Evolutionary conservation across 2,113 vertebrate species (phyloP), one percentile per base, ranked within the genome.

Genomic region (Equus quagga): DNA sequence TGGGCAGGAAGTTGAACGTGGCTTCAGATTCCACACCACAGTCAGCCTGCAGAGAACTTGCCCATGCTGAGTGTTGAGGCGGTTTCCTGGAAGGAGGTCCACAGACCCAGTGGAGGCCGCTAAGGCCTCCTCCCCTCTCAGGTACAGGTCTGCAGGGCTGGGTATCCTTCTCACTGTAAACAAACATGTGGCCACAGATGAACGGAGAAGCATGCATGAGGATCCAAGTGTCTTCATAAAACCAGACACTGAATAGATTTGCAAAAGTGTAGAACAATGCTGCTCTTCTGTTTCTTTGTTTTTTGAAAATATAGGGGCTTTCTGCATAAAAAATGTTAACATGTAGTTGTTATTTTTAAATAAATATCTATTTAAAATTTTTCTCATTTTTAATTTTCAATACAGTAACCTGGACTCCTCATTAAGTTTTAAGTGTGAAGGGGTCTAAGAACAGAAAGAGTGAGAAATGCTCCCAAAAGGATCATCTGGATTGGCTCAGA

Each of bases 151-250:
- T 46, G 54, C 8, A 17, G 18, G 28, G 56, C 69, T 3, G 41
- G 70, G 70, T 8, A n/a, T 23, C 56, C 10, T 72, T 8, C 8
- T 24, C 12, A 23, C 75, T 44, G 15, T 46, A 11, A 26, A 5
- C 49, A 28, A 3, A 54, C 0, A 5, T 58, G 11, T 3, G 17
- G 46, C 75, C 14, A 5, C 14, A 18, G 46, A 3, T 7, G 2
- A 36, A 10, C 3, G 24, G 24, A 44, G 54, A 26, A 60, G 58
- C 26, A 54, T 14, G 51, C 0, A 0, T 65, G 41, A 28, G 36
- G 78, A 36, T 26, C 81, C 11, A 6, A 36, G 1, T 1, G 1
- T 28, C 73, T 15, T 4, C 23, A 1, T 31, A 67, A 14, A 41
- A 9, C 49, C 26, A 10, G 89, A 33, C n/a, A 8, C 31, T 5